Conservation (phyloP, 2,797 vertebrate genomes). For the Falco cherrug region DNA sequence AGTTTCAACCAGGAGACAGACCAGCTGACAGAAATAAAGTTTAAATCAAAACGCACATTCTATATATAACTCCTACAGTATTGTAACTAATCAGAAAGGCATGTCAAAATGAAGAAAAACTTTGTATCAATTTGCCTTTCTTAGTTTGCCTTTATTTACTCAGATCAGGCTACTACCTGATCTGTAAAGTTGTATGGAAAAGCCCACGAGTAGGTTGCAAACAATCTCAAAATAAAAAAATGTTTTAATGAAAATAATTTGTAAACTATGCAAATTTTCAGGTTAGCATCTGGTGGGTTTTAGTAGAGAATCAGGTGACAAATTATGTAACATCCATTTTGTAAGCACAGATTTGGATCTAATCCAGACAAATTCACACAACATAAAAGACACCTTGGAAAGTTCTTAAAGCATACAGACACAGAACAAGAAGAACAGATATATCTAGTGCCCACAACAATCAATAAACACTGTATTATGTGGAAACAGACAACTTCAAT, state of each 20-base stretch:
- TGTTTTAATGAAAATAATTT: background rate
- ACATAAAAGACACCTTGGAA: background rate
- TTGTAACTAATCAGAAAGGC: background rate
- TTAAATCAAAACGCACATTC: background rate
- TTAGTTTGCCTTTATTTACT: background rate
- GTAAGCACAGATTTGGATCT: background rate
- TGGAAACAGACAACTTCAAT: background rate
- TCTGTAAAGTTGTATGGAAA: background rate
- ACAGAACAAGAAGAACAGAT: background rate
- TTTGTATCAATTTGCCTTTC: background rate
- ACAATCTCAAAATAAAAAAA: background rate
- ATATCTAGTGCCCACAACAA: background rate
- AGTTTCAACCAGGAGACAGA: background rate
- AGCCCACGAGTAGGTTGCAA: background rate
- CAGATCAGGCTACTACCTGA: background rate
- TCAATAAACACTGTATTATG: background rate
- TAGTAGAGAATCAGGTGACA: background rate
- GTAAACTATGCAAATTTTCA: background rate
- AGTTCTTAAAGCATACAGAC: background rate
- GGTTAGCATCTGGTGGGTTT: background rate
- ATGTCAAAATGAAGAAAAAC: background rate
- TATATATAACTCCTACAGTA: background rate
- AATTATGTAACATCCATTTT: background rate
- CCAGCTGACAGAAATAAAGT: background rate
- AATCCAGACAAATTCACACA: background rate